Base-by-base conservation (phyloP, 2,113 vertebrate species). In the Semicossyphus pulcher region DNA sequence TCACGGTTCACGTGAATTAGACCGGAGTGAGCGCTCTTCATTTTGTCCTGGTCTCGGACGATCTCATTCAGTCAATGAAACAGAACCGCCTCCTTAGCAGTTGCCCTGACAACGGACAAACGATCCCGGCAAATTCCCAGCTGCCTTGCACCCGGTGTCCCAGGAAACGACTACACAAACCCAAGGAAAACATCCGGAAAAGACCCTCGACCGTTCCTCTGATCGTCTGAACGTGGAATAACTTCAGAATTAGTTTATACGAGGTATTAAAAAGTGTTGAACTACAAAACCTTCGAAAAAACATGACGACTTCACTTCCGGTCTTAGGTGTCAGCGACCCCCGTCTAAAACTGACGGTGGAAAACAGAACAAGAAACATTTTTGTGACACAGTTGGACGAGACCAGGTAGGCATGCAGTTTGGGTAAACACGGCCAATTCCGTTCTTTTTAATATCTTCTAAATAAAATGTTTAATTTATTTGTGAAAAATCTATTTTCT, bases 371-470 rank as follows among this genome's bases (percentile, higher is more conserved):
- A 54, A 91, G 41, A 75, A 93, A 93, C 41, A 62, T 94, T 62
- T 94, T 95, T 81, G 92, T 95, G 16, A 95, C 92, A 31, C 93
- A 95, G 41, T 3, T 91, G 36, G 89, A 83, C 45, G 89, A 94
- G 32, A 54, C 45, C 74, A 94, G 92, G 92, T 94, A 76, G 45
- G 86, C 16, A 45, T 29, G 79, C 47, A 15, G 4, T 66, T 47
- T 5, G 2, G 1, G 12, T 18, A 28, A 1, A 31, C 15, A 44
- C 0, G 23, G 4, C 21, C 16, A 20, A 14, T 8, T 26, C 7
- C n/a, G 15, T 3, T 14, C 2, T 2, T 10, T 20, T 42, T 21
- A 41, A 59, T n/a, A 9, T 60, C 20, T 42, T 15, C 18, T 12
- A 20, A n/a, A n/a, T 44, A n/a, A 8, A 20, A 0, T 15, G 18